Evolutionary conservation across 2,797 vertebrate species (phyloP).

Genomic region (Propithecus perrieri): DNA sequence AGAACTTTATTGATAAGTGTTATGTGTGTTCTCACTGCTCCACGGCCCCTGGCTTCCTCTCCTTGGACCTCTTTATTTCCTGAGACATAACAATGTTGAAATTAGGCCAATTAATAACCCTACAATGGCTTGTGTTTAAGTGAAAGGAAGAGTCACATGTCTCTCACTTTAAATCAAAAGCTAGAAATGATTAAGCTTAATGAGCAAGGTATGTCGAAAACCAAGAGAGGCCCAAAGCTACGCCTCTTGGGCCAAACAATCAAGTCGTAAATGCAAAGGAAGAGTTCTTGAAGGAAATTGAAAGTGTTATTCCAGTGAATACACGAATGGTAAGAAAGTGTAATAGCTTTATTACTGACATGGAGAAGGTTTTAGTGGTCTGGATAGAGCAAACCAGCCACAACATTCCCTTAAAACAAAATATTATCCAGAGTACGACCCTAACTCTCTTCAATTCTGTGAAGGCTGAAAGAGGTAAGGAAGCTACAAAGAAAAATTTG

Average conservation of each 20-base stretch:
- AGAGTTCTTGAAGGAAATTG: neutral
- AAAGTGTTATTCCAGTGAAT: neutral
- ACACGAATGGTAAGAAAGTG: neutral
- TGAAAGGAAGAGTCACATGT: neutral
- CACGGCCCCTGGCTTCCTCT: neutral
- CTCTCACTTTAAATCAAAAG: neutral
- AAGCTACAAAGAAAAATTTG: neutral
- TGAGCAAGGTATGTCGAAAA: neutral
- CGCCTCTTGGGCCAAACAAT: neutral
- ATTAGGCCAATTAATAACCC: neutral
- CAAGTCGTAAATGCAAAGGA: neutral
- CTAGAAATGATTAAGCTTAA: neutral
- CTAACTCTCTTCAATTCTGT: neutral
- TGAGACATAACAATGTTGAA: neutral
- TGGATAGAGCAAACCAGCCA: neutral
- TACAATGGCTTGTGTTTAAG: neutral
- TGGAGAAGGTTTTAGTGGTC: neutral
- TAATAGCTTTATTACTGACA: neutral
- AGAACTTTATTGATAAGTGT: neutral
- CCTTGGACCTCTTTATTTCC: neutral
- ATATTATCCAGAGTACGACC: neutral
- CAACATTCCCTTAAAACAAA: neutral
- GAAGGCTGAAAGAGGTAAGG: neutral
- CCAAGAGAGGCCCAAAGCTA: neutral
- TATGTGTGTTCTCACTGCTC: neutral